These are phyloP conservation scores for Ladona fulva DNA, from an alignment of 1,140 invertebrate species.

Conservation along the genomic window DNA sequence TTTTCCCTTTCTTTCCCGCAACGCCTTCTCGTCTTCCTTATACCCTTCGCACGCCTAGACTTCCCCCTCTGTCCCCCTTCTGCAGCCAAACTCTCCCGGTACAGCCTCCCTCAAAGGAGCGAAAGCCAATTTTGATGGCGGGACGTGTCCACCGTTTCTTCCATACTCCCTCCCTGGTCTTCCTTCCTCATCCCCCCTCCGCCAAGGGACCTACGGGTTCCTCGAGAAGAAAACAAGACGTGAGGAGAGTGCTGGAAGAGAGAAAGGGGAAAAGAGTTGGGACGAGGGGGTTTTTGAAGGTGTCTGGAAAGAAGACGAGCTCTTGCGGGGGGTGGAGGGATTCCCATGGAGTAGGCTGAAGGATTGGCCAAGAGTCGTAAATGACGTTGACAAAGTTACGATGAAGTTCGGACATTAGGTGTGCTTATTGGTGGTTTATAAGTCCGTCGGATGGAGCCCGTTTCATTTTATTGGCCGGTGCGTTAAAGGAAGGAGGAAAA, in stretches of 20 bases:
- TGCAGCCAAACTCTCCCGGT: neutral
- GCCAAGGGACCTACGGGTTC: neutral
- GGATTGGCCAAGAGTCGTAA: neutral
- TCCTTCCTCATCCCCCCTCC: neutral
- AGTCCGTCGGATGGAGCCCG: too few species aligned
- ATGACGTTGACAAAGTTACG: neutral
- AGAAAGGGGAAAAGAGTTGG: neutral
- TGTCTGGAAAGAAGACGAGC: neutral
- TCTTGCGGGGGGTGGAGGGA: neutral
- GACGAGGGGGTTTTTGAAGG: neutral
- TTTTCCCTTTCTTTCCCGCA: neutral
- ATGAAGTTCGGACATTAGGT: neutral
- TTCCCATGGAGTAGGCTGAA: neutral
- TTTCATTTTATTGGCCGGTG: too few species aligned
- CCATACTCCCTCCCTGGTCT: neutral
- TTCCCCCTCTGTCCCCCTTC: neutral
- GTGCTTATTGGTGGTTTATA: neutral
- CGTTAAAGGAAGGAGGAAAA: too few species aligned
- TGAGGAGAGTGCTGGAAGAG: neutral
- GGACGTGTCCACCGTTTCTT: neutral
- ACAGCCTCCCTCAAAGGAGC: neutral
- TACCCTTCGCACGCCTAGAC: neutral
- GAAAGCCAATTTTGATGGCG: neutral
- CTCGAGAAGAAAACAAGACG: neutral
- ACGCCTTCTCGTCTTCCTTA: neutral